phyloP scores from a whole-genome alignment of 2,113 vertebrate species.

The Tragulus kanchil region DNA sequence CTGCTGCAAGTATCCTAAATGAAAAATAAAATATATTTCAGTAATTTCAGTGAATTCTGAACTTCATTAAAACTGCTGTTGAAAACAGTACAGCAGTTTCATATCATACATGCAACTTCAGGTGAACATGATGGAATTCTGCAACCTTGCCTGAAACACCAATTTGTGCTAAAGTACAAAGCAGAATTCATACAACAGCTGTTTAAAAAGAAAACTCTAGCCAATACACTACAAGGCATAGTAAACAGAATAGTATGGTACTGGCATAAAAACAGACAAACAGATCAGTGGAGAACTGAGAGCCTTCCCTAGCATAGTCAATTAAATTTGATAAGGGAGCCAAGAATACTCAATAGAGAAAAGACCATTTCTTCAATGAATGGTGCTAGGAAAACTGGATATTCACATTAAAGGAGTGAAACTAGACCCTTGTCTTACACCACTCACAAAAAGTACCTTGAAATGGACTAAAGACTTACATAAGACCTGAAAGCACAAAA shows the following conservation, averaged over 20 bases:
- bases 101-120: background rate
- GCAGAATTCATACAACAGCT: background rate
- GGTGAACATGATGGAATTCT: background rate
- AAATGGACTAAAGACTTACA: background rate
- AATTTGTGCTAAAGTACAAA: background rate
- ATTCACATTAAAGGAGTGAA: background rate
- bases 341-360: background rate
- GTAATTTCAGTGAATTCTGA: slow-evolving; percentile 5
- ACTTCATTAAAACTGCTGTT: slow-evolving; percentile 43
- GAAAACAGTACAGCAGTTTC: background rate
- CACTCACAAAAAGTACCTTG: background rate
- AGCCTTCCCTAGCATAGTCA: background rate
- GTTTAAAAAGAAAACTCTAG: background rate
- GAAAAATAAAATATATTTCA: slow-evolving; percentile 63
- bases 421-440: background rate
- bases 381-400: background rate
- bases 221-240: background rate
- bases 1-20: slow-evolving; percentile 96
- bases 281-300: background rate
- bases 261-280: background rate
- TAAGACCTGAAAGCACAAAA: background rate
- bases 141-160: background rate
- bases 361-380: background rate
- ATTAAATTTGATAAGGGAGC: background rate
- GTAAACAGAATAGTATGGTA: background rate